Base-by-base conservation (phyloP, 2,797 vertebrate genomes). In the Epinephelus coioides region DNA sequence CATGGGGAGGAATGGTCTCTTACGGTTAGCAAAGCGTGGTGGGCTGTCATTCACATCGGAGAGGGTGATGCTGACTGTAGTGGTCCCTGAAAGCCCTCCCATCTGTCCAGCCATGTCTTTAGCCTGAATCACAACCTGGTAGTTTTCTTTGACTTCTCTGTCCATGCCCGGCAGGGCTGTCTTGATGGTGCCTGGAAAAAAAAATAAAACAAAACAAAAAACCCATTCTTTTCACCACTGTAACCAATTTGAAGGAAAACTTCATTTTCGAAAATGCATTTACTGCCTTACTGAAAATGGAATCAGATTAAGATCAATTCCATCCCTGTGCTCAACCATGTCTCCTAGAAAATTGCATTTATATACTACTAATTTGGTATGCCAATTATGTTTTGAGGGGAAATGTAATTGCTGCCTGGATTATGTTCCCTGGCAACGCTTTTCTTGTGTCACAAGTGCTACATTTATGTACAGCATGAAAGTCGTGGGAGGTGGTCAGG, bases 41-140 rank as follows among this genome's bases (percentile, higher is more conserved):
- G 98, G 98, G 44, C 97, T 98, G 95, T 99, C 95, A 15, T 99
- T 99, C n/a, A 98, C 97, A 1, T 99, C 98, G 0, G 96, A 96
- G 67, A 99, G 93, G 0, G 96, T 97, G 94, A 99, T 98, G 93
- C 97, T 99, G 94, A 99, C 97, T 0, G 95, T 98, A 2, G 98
- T 97, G 64, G 98, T 99, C 2, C 98, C 98, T 4, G 98, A 99
- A 13, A 99, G 88, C 6, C 98, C 98, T 0, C 98, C 98, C 97
- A 98, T 99, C 94, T 99, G 98, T 49, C 98, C 98, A 0, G 97
- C 98, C 98, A 99, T 99, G 93, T 99, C 98, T 68, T 99, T 99
- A 11, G 98, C 98, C 86, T 99, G 98, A 90, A 99, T 99, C 76
- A 99, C 97, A 61, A 99, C 98, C 94, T 99, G 98, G 86, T 99